A percentile compares a stretch with the other conserved stretches of the same genome.
phyloP scores from a whole-genome alignment of 1,140 invertebrate genomes.

The Hylyphantes graminicola region DNA sequence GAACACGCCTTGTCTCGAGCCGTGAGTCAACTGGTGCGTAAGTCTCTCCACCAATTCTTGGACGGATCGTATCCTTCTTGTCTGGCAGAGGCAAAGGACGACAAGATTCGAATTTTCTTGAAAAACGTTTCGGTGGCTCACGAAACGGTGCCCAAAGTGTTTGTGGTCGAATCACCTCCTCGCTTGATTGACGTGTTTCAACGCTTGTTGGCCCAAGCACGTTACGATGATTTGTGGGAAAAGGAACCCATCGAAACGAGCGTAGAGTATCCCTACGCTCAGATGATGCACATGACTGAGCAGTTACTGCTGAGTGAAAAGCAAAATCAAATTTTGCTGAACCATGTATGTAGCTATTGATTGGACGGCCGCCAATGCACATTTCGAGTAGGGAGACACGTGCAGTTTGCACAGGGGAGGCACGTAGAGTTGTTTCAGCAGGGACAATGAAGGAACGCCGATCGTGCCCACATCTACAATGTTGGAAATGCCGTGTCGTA shows the following conservation, averaged over 20 bases:
- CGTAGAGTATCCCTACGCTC: background rate
- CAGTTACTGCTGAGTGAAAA: background rate
- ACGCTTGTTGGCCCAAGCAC: background rate
- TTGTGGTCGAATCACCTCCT: background rate
- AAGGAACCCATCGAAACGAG: background rate
- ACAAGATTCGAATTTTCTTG: background rate
- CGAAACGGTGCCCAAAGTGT: background rate
- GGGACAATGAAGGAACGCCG: background rate
- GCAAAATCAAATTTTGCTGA: background rate
- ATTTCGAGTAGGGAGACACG: background rate
- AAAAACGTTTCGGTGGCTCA: background rate
- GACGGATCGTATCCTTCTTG: background rate
- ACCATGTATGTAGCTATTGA: background rate
- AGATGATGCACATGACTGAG: background rate
- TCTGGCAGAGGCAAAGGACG: background rate
- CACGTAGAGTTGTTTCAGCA: background rate
- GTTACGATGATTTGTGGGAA: background rate
- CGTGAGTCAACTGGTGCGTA: background rate
- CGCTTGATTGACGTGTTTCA: background rate
- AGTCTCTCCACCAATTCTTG: background rate
- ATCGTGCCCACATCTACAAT: background rate
- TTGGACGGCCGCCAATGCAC: background rate
- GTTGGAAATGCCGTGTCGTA: background rate
- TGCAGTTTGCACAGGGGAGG: background rate
- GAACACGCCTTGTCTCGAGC: background rate